A percentile compares a stretch with the other conserved stretches of the same genome.
These are phyloP conservation scores for Iphiclides podalirius DNA, from an alignment of 2,888 invertebrate genomes.

Conservation along the genomic window DNA sequence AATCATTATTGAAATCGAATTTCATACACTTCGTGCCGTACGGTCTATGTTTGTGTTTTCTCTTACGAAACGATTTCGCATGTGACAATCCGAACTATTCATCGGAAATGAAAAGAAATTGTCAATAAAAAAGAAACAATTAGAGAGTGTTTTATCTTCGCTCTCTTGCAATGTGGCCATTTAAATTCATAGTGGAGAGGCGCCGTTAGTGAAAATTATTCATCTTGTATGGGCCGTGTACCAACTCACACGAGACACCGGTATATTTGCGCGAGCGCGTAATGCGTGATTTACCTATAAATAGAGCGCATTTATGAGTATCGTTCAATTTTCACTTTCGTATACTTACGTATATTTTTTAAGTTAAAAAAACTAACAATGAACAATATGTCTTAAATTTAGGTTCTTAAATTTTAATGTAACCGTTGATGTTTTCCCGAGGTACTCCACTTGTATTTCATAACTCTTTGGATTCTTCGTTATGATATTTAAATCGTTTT, in stretches of 20 bases:
- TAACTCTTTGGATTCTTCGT: too few relatives aligned
- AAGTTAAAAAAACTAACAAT: background rate
- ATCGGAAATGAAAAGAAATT: slow-evolving; percentile 70
- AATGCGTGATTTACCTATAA: slow-evolving; percentile 12
- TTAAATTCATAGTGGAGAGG: slow-evolving; percentile 2
- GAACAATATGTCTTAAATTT: too few relatives aligned
- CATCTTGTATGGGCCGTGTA: too few relatives aligned
- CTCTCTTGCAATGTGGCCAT: slow-evolving; percentile 36
- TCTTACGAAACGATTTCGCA: slow-evolving; percentile 57
- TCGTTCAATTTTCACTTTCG: slow-evolving; percentile 19
- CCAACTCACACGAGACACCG: too few relatives aligned
- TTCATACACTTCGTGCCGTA: slow-evolving; percentile 18
- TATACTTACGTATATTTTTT: background rate
- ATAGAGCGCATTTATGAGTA: slow-evolving; percentile 6
- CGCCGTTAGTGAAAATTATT: slow-evolving; percentile 11
- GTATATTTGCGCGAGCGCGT: background rate
- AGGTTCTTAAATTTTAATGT: too few relatives aligned
- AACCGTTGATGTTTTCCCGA: too few relatives aligned
- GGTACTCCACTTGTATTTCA: too few relatives aligned
- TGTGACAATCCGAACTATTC: slow-evolving; percentile 71
- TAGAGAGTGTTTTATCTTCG: slow-evolving; percentile 49
- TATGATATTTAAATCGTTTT: too few relatives aligned
- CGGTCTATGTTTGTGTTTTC: slow-evolving; percentile 45
- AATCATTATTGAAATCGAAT: too few relatives aligned
- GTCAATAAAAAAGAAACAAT: slow-evolving; percentile 52